These are phyloP conservation scores for Pollenia amentaria DNA, from an alignment of 2,888 invertebrate genomes.

Conservation along the genomic window DNA sequence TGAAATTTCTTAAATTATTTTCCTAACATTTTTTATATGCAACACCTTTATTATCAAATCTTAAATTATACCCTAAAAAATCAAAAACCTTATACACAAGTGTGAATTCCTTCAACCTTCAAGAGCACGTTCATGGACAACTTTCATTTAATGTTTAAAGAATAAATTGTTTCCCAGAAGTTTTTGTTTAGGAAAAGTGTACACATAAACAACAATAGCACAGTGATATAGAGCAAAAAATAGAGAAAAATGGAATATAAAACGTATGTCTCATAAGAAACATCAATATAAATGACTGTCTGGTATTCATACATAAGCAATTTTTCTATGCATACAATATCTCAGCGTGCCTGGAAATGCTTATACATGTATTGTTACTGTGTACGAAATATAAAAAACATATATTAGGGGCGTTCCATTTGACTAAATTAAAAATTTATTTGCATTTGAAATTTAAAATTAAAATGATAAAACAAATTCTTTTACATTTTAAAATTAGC, in stretches of 20 bases:
- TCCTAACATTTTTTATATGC: too few relatives aligned
- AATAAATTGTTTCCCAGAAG: conserved; percentile 12
- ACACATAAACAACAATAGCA: conserved; percentile 5
- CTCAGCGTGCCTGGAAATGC: too few relatives aligned
- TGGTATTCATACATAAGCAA: conserved; percentile 31
- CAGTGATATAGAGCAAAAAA: neutral
- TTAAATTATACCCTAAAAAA: too few relatives aligned
- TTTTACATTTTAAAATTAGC: too few relatives aligned
- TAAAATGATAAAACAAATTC: too few relatives aligned
- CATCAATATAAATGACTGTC: conserved; percentile 41
- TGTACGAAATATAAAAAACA: neutral
- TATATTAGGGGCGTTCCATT: too few relatives aligned
- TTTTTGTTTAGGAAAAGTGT: neutral
- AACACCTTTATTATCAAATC: too few relatives aligned
- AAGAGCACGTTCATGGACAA: conserved; percentile 33
- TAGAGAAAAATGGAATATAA: neutral
- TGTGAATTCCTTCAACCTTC: neutral
- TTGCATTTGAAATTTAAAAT: too few relatives aligned
- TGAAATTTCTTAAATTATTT: too few relatives aligned
- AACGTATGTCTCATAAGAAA: conserved; percentile 36
- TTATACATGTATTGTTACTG: neutral
- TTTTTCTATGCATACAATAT: conserved; percentile 15
- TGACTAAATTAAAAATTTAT: too few relatives aligned
- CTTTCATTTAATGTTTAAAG: conserved; percentile 10
- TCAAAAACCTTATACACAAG: neutral